phyloP scores from a whole-genome alignment of 1,140 invertebrate genomes.

The Araneus ventricosus region DNA sequence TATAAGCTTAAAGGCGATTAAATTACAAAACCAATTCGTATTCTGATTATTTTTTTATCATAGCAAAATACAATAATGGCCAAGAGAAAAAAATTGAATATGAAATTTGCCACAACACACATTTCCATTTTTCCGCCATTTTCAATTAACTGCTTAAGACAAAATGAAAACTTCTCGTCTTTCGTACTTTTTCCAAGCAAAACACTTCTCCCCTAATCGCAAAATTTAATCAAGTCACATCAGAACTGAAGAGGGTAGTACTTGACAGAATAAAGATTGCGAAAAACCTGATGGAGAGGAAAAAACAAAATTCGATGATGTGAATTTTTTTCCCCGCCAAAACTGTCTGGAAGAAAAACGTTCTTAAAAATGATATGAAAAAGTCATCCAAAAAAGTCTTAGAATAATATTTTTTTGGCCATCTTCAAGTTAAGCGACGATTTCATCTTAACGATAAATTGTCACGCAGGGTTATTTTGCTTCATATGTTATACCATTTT shows the following conservation, averaged over 20 bases:
- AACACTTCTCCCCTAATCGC: neutral
- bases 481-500: neutral
- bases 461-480: neutral
- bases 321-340: constrained; percentile 9
- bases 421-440: neutral
- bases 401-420: constrained; percentile 8
- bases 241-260: neutral
- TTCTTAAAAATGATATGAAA: neutral
- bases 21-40: too few species aligned
- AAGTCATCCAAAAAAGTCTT: neutral
- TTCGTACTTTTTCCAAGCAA: too few species aligned
- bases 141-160: neutral
- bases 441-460: constrained; percentile 45
- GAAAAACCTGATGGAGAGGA: neutral
- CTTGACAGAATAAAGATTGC: neutral
- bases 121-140: neutral
- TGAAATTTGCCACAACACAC: neutral
- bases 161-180: neutral
- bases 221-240: constrained; percentile 38
- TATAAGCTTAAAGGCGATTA: too few species aligned
- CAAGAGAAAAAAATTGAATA: too few species aligned
- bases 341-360: neutral
- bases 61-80: too few species aligned
- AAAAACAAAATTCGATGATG: neutral
- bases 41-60: too few species aligned